Evolutionary conservation across 2,113 vertebrate genomes (phyloP).

Genomic region (Craseonycteris thonglongyai): DNA sequence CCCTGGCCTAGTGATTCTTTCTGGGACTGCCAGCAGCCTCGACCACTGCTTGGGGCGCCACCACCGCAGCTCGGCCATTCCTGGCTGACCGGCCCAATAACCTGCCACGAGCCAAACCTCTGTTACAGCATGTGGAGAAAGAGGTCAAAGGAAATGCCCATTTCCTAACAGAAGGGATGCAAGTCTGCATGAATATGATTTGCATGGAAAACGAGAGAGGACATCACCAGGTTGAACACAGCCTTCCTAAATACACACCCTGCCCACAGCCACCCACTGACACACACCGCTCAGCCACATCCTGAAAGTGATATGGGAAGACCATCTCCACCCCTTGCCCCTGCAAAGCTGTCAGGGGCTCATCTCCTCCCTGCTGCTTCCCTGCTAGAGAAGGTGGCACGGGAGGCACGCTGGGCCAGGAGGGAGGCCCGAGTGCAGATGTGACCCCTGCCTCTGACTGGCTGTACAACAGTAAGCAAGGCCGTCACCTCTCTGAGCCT

Average conservation of each 20-base stretch:
- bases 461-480: neutral
- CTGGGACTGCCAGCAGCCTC: neutral
- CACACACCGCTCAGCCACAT: neutral
- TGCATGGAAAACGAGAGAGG: neutral
- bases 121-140: neutral
- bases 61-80: neutral
- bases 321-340: neutral
- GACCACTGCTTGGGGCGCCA: neutral
- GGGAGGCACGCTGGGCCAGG: neutral
- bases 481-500: neutral
- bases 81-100: neutral
- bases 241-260: neutral
- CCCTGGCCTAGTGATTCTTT: neutral
- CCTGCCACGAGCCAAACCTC: neutral
- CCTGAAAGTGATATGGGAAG: neutral
- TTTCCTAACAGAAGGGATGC: neutral
- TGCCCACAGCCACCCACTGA: neutral
- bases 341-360: neutral
- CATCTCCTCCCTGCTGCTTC: neutral
- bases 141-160: neutral
- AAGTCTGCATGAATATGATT: neutral
- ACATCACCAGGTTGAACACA: neutral
- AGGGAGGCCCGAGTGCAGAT: neutral
- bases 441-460: neutral
- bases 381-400: neutral